Conservation (phyloP, 2,797 vertebrate species). For the Enteromius fasciolatus region DNA sequence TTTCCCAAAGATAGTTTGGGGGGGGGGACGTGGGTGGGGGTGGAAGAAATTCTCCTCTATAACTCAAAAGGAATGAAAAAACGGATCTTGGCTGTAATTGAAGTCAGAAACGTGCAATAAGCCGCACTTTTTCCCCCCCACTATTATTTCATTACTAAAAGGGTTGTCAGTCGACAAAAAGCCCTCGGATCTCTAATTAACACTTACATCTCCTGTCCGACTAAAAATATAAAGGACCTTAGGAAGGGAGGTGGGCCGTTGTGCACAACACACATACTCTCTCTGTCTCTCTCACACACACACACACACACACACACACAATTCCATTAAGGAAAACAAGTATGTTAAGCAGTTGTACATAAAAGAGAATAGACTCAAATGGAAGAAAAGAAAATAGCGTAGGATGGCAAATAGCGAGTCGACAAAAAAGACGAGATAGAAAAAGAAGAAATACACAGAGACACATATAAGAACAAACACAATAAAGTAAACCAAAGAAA, state of each 20-base stretch:
- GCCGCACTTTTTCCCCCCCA: constrained; percentile 65
- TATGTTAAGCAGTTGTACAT: constrained; percentile 29
- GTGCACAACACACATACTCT: constrained; percentile 28
- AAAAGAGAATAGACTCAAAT: constrained; percentile 35
- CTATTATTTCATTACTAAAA: constrained; percentile 80
- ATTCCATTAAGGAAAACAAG: constrained; percentile 17
- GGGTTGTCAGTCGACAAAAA: constrained; percentile 71
- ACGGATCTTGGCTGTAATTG: constrained; percentile 73
- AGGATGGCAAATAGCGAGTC: constrained; percentile 34
- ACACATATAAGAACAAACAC: neutral
- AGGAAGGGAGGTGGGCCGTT: neutral
- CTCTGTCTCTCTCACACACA: neutral
- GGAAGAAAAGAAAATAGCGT: constrained; percentile 23
- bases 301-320: neutral
- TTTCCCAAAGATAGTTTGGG: constrained; percentile 62
- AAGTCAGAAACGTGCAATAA: constrained; percentile 76
- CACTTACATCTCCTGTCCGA: constrained; percentile 49
- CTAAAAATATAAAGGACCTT: constrained; percentile 41
- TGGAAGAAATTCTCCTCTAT: constrained; percentile 41
- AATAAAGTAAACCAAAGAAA: neutral
- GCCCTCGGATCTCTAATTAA: constrained; percentile 66
- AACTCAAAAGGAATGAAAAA: constrained; percentile 64
- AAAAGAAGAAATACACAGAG: neutral
- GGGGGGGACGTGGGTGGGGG: neutral
- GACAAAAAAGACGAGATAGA: neutral